Conservation (phyloP, 2,888 invertebrate species). For the Lapara coniferarum region DNA sequence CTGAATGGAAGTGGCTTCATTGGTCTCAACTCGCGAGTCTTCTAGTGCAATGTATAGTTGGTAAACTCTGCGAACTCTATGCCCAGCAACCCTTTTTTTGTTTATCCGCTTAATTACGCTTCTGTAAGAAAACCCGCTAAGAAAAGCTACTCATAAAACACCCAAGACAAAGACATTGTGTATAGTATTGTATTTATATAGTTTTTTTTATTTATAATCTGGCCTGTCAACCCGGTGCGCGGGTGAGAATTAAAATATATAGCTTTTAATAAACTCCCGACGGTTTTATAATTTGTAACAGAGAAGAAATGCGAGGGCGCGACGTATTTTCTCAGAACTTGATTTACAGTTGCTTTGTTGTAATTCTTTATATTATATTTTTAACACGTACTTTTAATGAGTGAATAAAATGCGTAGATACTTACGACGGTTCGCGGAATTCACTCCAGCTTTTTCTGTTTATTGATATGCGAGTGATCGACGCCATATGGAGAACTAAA, state of each 20-base stretch:
- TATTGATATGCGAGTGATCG: constrained; percentile 3
- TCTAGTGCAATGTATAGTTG: too few relatives aligned
- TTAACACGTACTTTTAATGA: constrained; percentile 25
- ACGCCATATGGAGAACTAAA: constrained; percentile 8
- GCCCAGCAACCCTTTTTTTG: too few relatives aligned
- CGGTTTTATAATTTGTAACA: constrained; percentile 29
- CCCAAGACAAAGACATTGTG: constrained; percentile 27
- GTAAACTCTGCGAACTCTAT: too few relatives aligned
- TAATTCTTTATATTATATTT: constrained; percentile 44
- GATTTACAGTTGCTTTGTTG: constrained; percentile 54
- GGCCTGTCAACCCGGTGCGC: constrained; percentile 42
- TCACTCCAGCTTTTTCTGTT: constrained; percentile 9
- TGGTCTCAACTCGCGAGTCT: too few relatives aligned
- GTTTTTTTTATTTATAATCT: constrained; percentile 47
- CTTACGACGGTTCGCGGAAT: constrained; percentile 2
- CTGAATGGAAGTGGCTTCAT: too few relatives aligned
- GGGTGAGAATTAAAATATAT: constrained; percentile 51
- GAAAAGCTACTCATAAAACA: constrained; percentile 26
- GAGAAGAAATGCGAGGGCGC: constrained; percentile 36
- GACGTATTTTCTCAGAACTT: constrained; percentile 51
- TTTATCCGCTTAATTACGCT: neutral
- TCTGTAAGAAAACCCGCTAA: neutral
- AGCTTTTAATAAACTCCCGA: constrained; percentile 41
- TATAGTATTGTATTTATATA: constrained; percentile 27
- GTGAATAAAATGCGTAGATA: constrained; percentile 30